A percentile compares a stretch with the other conserved stretches of the same genome.
Conservation (phyloP, 2,888 invertebrate species). For the Euspilapteryx auroguttella region DNA sequence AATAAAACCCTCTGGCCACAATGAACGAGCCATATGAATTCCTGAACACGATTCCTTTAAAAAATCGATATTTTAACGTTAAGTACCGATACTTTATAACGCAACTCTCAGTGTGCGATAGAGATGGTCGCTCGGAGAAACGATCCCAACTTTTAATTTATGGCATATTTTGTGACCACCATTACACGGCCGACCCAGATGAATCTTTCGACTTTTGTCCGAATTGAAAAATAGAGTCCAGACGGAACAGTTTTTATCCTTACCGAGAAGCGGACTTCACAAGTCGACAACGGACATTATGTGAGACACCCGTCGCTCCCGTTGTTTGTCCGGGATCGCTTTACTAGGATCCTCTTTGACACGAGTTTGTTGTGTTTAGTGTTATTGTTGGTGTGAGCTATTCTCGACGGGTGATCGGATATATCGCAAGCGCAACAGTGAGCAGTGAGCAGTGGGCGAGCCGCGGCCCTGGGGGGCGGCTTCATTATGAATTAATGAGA, state of each 20-base stretch:
- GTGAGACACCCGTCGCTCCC: constrained; percentile 26
- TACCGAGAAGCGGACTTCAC: constrained; percentile 57
- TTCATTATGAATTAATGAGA: constrained; percentile 43
- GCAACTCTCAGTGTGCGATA: constrained; percentile 21
- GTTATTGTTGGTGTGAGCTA: constrained; percentile 31
- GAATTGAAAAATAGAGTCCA: constrained; percentile 50
- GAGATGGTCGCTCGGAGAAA: constrained; percentile 28
- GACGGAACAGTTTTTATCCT: constrained; percentile 35
- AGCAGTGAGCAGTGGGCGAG: constrained; percentile 19
- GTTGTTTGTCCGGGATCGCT: constrained; percentile 34
- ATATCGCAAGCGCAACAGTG: constrained; percentile 25
- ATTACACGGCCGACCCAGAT: constrained; percentile 33
- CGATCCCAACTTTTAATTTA: constrained; percentile 57
- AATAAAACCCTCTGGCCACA: constrained; percentile 44
- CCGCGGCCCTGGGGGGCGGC: constrained; percentile 24
- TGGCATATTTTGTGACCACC: constrained; percentile 43
- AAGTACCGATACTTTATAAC: constrained; percentile 44
- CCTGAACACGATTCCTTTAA: constrained; percentile 31
- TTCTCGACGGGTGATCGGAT: constrained; percentile 27
- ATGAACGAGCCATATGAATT: constrained; percentile 30
- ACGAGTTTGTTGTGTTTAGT: constrained; percentile 27
- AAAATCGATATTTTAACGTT: constrained; percentile 49
- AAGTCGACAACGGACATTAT: constrained; percentile 34
- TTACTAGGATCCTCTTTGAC: constrained; percentile 38
- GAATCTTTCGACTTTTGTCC: constrained; percentile 53